Evolutionary conservation across 2,797 vertebrate species (phyloP), one percentile per base, ranked within the genome.

Genomic region (Eospalax fontanierii): DNA sequence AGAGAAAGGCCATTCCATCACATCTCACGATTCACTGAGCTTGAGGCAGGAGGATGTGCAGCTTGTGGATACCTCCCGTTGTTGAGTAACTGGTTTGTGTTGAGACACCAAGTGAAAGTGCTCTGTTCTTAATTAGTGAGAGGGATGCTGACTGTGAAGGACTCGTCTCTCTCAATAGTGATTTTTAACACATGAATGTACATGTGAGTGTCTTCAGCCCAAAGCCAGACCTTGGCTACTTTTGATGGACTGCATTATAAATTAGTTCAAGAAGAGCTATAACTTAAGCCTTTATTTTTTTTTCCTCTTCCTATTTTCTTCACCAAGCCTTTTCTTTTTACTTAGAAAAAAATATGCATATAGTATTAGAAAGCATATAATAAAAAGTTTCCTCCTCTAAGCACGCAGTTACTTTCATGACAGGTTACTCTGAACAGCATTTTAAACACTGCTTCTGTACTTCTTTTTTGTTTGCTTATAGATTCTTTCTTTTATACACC

Each of bases 71-170:
- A n/a, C 46, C 28, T 71, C 59, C 0, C 0, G 14, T 88, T n/a
- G 7, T 74, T 82, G 76, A 87, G 21, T 78, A 63, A 75, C 63
- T 80, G n/a, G n/a, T 93, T 97, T 90, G 66, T 70, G 28, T 85
- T 95, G 93, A 79, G 96, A 26, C 88, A 90, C 68, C 95, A 90
- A 93, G 89, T 89, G 63, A 96, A 97, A 94, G 95, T 54, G 81
- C 5, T 85, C 4, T 15, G 95, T 68, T 12, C 5, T 33, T 97
- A 97, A 94, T 96, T 96, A 96, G 90, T 88, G 90, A 96, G 84
- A 94, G 79, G 93, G 92, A 57, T 0, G 0, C 38, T 92, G 83
- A 76, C 73, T 82, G 82, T 88, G 94, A 97, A 93, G 76, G 86
- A 89, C 78, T 74, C 93, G 78, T n/a, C 59, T 92, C 63, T 82